Conservation (phyloP, 1,140 invertebrate species). For the Trichonephila clavipes region DNA sequence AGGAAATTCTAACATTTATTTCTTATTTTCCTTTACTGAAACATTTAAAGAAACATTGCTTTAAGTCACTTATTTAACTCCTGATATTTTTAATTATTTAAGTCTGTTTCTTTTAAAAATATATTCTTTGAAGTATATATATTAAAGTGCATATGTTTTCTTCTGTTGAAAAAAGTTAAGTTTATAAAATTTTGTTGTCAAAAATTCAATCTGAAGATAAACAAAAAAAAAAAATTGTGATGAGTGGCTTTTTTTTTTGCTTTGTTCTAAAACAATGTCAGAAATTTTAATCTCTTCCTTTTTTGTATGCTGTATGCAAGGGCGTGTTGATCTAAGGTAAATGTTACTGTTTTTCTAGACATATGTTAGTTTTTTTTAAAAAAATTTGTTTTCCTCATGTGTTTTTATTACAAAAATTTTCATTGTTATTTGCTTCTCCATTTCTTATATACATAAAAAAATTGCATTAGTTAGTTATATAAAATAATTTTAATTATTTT, state of each 20-base stretch:
- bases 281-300: constrained; percentile 75
- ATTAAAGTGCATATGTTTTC: too few species aligned
- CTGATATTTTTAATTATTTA: too few species aligned
- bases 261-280: constrained; percentile 55
- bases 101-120: too few species aligned
- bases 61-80: too few species aligned
- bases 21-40: too few species aligned
- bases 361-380: constrained; percentile 45
- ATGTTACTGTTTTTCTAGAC: constrained; percentile 70
- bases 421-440: background rate
- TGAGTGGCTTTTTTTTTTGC: constrained; percentile 27
- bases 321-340: constrained; percentile 75
- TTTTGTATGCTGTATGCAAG: constrained; percentile 75
- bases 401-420: background rate
- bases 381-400: background rate
- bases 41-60: too few species aligned
- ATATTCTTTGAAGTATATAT: too few species aligned
- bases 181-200: background rate
- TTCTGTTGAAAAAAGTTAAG: background rate
- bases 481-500: too few species aligned
- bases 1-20: too few species aligned
- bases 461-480: background rate
- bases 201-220: background rate
- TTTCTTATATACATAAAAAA: background rate
- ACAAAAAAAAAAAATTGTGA: constrained; percentile 33